Conservation (phyloP, 2,888 invertebrate species). For the Hipparchia semele region DNA sequence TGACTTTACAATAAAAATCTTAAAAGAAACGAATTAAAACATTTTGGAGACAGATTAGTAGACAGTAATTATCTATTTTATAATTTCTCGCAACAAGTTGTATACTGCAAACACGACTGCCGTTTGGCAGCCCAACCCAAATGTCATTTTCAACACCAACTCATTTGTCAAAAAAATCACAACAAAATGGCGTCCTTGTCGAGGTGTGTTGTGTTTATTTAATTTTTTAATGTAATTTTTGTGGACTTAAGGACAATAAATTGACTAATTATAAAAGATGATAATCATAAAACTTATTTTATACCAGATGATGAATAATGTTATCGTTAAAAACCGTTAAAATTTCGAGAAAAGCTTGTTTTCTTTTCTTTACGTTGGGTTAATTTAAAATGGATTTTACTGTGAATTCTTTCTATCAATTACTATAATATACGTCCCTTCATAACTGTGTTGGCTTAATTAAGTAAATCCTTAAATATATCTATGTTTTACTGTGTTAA, state of each 20-base stretch:
- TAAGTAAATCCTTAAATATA: not conserved
- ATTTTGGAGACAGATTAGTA: too few species aligned
- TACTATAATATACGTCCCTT: not conserved
- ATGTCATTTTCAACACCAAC: too few species aligned
- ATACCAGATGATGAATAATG: not conserved
- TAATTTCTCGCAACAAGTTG: too few species aligned
- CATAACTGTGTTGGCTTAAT: not conserved
- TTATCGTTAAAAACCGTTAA: not conserved
- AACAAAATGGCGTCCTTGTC: conserved; percentile 72
- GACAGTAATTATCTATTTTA: too few species aligned
- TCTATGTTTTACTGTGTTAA: not conserved
- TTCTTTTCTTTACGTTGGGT: not conserved
- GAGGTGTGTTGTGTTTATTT: conserved; percentile 57
- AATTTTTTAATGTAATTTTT: not conserved
- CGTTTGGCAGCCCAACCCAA: too few species aligned
- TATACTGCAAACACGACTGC: too few species aligned
- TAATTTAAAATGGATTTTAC: not conserved
- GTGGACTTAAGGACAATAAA: not conserved
- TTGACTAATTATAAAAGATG: not conserved
- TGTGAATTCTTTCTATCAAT: not conserved
- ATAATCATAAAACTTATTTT: not conserved
- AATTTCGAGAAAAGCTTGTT: not conserved
- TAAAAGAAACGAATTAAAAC: too few species aligned
- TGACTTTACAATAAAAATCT: too few species aligned
- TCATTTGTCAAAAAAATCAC: not conserved